These are phyloP conservation scores for Aleiodes alternator DNA, from an alignment of 2,888 invertebrate species.

Conservation along the genomic window DNA sequence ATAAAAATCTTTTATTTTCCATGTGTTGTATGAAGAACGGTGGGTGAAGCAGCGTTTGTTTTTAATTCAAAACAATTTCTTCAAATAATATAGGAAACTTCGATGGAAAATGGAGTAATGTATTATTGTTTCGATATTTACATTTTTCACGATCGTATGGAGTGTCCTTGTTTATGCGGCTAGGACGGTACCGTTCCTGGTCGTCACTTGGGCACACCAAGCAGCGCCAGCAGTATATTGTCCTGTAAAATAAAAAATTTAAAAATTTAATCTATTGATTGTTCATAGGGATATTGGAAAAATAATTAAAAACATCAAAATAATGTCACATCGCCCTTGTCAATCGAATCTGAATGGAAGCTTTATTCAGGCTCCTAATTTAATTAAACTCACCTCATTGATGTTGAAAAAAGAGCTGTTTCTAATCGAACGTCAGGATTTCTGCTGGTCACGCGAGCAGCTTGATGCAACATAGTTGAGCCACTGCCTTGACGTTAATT, in stretches of 20 bases:
- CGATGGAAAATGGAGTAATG: neutral
- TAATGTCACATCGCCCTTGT: no score
- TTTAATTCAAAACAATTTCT: neutral
- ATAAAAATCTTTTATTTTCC: no score
- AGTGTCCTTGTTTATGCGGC: constrained; percentile 56
- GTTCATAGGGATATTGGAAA: no score
- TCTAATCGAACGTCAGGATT: constrained; percentile 47
- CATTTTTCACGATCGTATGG: constrained; percentile 39
- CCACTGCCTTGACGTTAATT: constrained; percentile 57
- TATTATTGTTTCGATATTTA: constrained; percentile 17
- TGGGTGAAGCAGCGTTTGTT: constrained; percentile 18
- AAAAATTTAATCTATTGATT: no score
- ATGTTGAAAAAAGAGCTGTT: constrained; percentile 54
- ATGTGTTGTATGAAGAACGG: neutral
- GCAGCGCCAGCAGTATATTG: constrained; percentile 69
- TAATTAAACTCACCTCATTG: constrained; percentile 55
- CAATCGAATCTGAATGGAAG: no score
- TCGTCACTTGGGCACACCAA: constrained; percentile 70
- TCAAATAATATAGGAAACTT: neutral
- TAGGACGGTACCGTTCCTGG: constrained; percentile 69
- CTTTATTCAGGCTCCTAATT: no score
- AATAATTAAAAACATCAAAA: no score
- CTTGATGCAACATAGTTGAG: constrained; percentile 57
- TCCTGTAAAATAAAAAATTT: constrained; percentile 60
- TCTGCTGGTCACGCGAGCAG: constrained; percentile 50